A percentile compares a stretch with the other conserved stretches of the same genome.
These are phyloP conservation scores for Brachionus rubens DNA, from an alignment of 1,140 invertebrate genomes.

Conservation along the genomic window DNA sequence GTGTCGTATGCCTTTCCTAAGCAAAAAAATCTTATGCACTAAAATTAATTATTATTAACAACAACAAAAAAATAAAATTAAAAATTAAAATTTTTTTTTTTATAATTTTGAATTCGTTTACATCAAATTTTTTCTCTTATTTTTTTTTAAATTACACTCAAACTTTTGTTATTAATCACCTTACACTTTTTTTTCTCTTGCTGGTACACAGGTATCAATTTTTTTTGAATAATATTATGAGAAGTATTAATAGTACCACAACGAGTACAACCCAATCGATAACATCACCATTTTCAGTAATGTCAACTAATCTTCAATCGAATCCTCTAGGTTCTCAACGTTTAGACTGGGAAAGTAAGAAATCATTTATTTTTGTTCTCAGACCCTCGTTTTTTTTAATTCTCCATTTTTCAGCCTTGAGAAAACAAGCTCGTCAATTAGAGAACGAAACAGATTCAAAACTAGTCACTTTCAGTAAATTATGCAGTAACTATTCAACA, in stretches of 20 bases:
- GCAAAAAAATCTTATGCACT: no score
- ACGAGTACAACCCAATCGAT: neutral
- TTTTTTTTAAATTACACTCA: no score
- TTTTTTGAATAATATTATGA: neutral
- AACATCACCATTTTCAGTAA: neutral
- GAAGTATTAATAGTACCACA: conserved; percentile 13
- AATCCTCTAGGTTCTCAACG: neutral
- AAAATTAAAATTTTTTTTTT: no score
- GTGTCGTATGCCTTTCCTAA: no score
- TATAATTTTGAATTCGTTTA: no score
- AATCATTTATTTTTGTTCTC: neutral
- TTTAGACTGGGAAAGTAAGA: conserved; percentile 7
- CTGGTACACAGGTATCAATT: no score
- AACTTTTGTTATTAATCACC: no score
- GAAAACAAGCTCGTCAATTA: conserved; percentile 83
- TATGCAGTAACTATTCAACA: conserved; percentile 67
- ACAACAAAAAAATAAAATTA: no score
- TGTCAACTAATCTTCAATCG: neutral
- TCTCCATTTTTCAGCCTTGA: conserved; percentile 68
- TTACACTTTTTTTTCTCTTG: no score
- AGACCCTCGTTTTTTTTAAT: neutral
- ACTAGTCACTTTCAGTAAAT: conserved; percentile 87
- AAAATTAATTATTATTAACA: no score
- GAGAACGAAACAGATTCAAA: conserved; percentile 97
- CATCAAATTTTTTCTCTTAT: no score